These are phyloP conservation scores for Meriones psammophilus DNA, from an alignment of 2,797 vertebrate species.

Conservation along the genomic window DNA sequence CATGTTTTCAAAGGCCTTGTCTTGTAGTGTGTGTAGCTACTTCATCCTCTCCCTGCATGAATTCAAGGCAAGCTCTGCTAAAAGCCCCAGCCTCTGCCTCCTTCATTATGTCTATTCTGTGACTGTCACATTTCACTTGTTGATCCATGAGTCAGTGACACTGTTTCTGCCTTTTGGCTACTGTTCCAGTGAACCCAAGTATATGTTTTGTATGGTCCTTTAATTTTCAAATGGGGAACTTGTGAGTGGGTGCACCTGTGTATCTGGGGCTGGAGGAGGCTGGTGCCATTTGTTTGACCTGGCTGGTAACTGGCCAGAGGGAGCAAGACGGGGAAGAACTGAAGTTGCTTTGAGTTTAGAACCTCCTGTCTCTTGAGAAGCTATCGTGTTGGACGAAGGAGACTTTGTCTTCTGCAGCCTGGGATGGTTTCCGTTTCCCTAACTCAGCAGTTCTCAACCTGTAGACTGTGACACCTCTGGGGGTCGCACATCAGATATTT, in stretches of 20 bases:
- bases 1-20: neutral
- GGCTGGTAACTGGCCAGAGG: neutral
- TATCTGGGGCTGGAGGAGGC: neutral
- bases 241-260: neutral
- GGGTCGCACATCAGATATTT: neutral
- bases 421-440: slow-evolving; percentile 16
- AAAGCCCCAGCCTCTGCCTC: neutral
- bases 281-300: neutral
- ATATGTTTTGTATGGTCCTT: slow-evolving; percentile 7
- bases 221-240: slow-evolving; percentile 15
- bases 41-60: neutral
- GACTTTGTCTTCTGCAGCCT: neutral
- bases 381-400: neutral
- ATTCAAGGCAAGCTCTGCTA: neutral
- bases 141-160: neutral
- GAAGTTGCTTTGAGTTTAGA: neutral
- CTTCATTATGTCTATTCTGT: neutral
- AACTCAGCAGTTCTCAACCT: neutral
- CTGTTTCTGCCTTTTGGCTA: neutral
- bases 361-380: neutral
- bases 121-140: neutral
- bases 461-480: neutral
- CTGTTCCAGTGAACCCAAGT: neutral
- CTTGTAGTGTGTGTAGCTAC: neutral
- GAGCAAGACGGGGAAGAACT: neutral